Base-by-base conservation (phyloP, 2,888 invertebrate genomes). In the Allolobophora icterica region DNA sequence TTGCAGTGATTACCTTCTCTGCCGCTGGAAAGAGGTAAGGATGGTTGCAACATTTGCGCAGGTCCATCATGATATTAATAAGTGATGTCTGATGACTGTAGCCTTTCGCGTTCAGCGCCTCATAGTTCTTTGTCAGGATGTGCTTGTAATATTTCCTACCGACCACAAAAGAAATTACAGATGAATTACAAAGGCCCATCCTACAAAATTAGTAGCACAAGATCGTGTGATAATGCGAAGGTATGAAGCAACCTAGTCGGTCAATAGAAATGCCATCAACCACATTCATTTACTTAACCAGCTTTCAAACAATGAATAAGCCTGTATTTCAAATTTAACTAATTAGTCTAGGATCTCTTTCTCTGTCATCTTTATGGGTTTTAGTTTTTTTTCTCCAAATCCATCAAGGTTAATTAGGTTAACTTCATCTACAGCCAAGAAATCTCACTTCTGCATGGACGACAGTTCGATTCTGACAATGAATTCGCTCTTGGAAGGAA, bases 21-120 rank as follows among this genome's bases (percentile, higher is more conserved):
- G 99, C 99, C 1, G 98, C 98, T 0, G 98, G 98, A 95, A 99
- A 99, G 89, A 99, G 96, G 95, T 99, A 99, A 0, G 99, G 99
- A 96, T 99, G 99, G 95, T 99, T 99, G 95, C 99, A 99, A 95
- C 99, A 99, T 95, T 99, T 99, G 95, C 99, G 98, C 94, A 99
- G 96, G 95, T 99, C 99, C 99, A 99, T 99, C 98, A 99, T 98
- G 42, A 99, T 98, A 94, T 99, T 99, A 89, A 99, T 96, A 90
- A 99, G 96, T 0, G 99, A 99, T 52, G 98, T 98, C 94, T 96
- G 94, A 71, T 94, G 92, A 93, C 91, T 97, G 97, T 92, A 99
- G 91, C 98, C 97, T 96, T 97, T 98, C 0, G 98, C 97, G 95
- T 99, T 99, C 91, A 99, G 96, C 40, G 99, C 99, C 95, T 99